Evolutionary conservation across 2,888 invertebrate genomes (phyloP).

Genomic region (Drosophila setosimentum): DNA sequence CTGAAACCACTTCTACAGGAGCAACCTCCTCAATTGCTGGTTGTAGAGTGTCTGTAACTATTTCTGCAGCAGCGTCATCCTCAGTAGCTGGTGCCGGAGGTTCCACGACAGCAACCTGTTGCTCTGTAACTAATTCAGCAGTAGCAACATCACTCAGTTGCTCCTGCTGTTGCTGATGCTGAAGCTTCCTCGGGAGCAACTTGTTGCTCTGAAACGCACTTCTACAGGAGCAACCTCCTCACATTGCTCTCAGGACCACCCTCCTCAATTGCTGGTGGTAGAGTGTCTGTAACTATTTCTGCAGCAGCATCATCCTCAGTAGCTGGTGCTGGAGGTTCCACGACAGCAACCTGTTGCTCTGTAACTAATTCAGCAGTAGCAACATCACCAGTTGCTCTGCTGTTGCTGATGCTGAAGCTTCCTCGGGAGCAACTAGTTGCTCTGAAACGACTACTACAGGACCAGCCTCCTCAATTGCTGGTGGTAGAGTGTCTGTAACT

Average conservation of each 20-base stretch:
- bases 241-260: no score
- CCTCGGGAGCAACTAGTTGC: no score
- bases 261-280: neutral
- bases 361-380: neutral
- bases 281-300: neutral
- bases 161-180: neutral
- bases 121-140: neutral
- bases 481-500: neutral
- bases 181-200: neutral
- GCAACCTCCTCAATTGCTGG: neutral
- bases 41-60: neutral
- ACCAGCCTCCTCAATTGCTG: no score
- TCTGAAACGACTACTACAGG: no score
- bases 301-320: neutral
- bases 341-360: neutral
- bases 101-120: neutral
- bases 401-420: no score
- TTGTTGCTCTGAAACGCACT: slow-evolving; percentile 1
- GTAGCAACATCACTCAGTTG: neutral
- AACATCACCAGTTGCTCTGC: neutral
- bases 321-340: neutral
- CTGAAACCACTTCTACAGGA: neutral
- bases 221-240: no score
- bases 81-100: neutral
- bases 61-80: neutral